These are phyloP conservation scores for Siniperca scherzeri DNA, from an alignment of 2,797 vertebrate genomes.

Conservation along the genomic window DNA sequence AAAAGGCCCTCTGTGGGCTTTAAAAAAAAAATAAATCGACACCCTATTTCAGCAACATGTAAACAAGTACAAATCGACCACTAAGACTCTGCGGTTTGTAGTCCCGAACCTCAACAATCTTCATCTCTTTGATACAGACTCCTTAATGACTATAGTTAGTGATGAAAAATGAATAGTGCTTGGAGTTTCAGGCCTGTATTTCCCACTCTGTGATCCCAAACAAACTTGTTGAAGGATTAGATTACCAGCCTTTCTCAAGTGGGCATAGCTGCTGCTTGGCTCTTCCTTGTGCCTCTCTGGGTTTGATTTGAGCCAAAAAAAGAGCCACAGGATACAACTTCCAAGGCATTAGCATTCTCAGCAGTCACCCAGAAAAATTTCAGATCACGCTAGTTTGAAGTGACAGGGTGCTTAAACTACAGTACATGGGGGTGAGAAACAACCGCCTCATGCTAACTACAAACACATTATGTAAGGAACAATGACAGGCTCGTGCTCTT, in stretches of 20 bases:
- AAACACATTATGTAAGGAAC: constrained; percentile 79
- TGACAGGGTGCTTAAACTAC: constrained; percentile 87
- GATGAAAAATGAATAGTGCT: constrained; percentile 27
- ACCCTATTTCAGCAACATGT: constrained; percentile 14
- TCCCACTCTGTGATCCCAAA: constrained; percentile 86
- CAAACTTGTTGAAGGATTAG: constrained; percentile 84
- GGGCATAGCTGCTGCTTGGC: constrained; percentile 83
- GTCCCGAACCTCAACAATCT: neutral
- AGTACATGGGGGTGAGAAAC: constrained; percentile 85
- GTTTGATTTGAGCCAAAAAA: constrained; percentile 86
- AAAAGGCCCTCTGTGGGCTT: neutral
- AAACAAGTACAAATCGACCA: constrained; percentile 25
- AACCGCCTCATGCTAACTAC: constrained; percentile 84
- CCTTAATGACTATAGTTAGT: constrained; percentile 18
- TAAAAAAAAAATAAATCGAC: neutral
- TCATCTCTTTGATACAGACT: constrained; percentile 26
- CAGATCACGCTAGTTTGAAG: constrained; percentile 88
- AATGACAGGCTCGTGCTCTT: constrained; percentile 59
- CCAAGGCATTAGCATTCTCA: constrained; percentile 85
- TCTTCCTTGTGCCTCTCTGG: constrained; percentile 86
- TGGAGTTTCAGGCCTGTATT: constrained; percentile 57
- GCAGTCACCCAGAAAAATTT: constrained; percentile 85
- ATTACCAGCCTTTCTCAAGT: constrained; percentile 67
- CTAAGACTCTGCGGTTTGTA: neutral
- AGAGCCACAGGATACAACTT: constrained; percentile 85